Conservation (phyloP, 2,113 vertebrate species). For the Scophthalmus maximus region DNA sequence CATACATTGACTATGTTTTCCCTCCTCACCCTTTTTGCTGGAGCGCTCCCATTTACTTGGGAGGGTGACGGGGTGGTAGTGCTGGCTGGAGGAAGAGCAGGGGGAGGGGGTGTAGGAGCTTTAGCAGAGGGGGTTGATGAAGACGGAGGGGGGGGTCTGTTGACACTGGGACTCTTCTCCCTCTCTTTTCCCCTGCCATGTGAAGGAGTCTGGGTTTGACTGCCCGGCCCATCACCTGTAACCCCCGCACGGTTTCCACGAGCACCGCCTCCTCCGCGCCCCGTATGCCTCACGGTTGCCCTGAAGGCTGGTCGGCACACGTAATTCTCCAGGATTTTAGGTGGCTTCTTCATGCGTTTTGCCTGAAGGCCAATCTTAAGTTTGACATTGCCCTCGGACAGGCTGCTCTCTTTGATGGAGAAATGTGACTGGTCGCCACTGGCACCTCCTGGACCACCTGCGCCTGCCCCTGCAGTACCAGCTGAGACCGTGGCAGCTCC, state of each 20-base stretch:
- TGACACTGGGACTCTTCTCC: conserved; percentile 75
- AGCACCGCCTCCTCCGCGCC: conserved; percentile 70
- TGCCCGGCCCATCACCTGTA: conserved; percentile 54
- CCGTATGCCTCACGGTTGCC: conserved; percentile 87
- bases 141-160: conserved; percentile 58
- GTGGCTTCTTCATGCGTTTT: conserved; percentile 97
- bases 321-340: conserved; percentile 97
- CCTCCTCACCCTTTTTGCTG: conserved; percentile 79
- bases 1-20: neutral
- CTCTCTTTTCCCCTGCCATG: conserved; percentile 77
- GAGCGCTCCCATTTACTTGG: conserved; percentile 77
- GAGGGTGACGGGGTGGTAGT: conserved; percentile 62
- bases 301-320: conserved; percentile 96
- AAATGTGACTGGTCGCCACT: conserved; percentile 86
- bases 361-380: conserved; percentile 97
- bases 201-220: conserved; percentile 67
- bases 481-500: conserved; percentile 41
- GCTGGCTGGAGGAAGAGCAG: conserved; percentile 61
- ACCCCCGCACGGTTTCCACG: conserved; percentile 70
- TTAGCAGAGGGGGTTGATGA: conserved; percentile 64
- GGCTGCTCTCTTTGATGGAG: conserved; percentile 95
- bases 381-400: conserved; percentile 94
- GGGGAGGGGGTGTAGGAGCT: conserved; percentile 65
- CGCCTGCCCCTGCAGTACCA: conserved; percentile 44
- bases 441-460: conserved; percentile 54